Base-by-base conservation (phyloP, 2,888 invertebrate species). In the Folsomia candida region DNA sequence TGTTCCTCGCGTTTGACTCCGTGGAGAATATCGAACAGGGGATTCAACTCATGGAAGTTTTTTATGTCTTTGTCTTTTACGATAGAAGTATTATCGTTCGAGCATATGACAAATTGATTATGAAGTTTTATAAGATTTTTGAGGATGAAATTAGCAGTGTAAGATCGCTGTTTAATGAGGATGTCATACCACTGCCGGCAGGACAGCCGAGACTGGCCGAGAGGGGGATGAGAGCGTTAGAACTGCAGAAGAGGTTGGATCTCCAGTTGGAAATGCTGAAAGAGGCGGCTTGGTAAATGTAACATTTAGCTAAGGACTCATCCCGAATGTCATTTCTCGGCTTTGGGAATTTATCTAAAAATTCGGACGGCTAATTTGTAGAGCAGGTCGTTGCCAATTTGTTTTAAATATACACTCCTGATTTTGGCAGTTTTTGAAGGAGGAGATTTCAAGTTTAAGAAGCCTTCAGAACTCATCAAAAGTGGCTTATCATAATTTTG, bases 1-100 rank as follows among this genome's bases (percentile, higher is more conserved):
- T 93, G 54, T 88, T 89, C 61, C 87, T 89, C 0, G 90, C 91
- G 0, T 94, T 94, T 81, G 89, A 90, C 77, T 88, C 89, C 6
- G 88, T 92, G 6, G 89, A 89, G 66, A 91, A 91, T 77, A 88
- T 93, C 0, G 91, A 92, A 79, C 92, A 93, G 81, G 92, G 90
- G 0, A 86, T 95, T 9, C 89, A 92, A 73, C 87, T 90, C 0
- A 84, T 95, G 3, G 91, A 88, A 78, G 88, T 90, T 0, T 87
- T 93, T 80, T 88, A 91, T 81, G 91, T 91, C 81, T 92, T 91
- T 80, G 47, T 18, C 9, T 92, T 92, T 80, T 89, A 91, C 0
- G 88, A 89, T 76, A 86, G 94, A 67, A 89, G 84, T 81, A 84
- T 76, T 18, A 84, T 85, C 65, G 80, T 81, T 51, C 80, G 85